phyloP scores from a whole-genome alignment of 2,888 invertebrate genomes.

The Rhaphigaster nebulosa region DNA sequence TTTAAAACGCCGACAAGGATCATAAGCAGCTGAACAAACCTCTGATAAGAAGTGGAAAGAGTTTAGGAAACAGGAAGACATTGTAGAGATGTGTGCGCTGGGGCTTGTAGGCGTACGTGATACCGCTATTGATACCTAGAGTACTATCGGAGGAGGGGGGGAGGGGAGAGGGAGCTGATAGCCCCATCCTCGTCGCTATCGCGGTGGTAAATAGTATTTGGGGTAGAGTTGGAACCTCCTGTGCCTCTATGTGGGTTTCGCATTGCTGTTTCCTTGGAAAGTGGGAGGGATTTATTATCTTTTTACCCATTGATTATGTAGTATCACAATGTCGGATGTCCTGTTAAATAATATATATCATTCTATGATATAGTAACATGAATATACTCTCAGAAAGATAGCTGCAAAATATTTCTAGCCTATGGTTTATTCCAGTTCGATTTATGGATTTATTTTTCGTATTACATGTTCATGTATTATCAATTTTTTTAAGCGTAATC shows the following conservation, averaged over 20 bases:
- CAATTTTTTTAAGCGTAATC: too few species aligned
- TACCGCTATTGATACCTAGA: neutral
- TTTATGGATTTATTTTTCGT: too few species aligned
- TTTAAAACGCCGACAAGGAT: neutral
- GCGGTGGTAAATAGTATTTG: neutral
- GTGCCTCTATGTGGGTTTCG: neutral
- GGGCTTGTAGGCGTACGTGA: neutral
- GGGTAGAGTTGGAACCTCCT: neutral
- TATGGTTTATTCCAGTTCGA: too few species aligned
- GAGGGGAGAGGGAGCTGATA: neutral
- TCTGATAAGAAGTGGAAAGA: neutral
- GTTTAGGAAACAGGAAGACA: slow-evolving; percentile 24
- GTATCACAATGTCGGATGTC: neutral
- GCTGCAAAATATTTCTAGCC: neutral
- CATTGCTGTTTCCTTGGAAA: neutral
- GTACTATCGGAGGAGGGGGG: neutral
- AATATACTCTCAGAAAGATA: neutral
- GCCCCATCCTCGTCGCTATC: neutral
- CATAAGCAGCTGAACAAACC: slow-evolving; percentile 17
- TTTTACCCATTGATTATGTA: neutral
- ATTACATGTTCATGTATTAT: too few species aligned
- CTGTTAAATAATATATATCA: slow-evolving; percentile 23
- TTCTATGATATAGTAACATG: neutral
- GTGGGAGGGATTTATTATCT: slow-evolving; percentile 15
- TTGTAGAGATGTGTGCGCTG: neutral